phyloP scores from a whole-genome alignment of 37 sponge, comb jelly and placozoan species.

The Eunapius fragilis region DNA sequence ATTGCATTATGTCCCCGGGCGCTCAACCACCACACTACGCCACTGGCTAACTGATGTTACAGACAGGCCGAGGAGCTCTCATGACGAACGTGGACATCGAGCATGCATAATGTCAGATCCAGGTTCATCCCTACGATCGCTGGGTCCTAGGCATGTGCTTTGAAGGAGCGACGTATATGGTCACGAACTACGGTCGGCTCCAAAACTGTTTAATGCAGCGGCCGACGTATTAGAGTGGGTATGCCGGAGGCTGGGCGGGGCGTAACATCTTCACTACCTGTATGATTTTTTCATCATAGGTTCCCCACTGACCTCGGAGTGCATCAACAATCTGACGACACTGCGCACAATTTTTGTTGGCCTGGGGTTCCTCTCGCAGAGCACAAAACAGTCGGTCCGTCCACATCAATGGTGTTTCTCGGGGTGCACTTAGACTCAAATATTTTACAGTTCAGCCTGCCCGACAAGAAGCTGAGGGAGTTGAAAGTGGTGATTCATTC shows the following conservation, averaged over 20 bases:
- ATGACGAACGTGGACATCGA: neutral
- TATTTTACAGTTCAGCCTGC: neutral
- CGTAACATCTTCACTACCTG: neutral
- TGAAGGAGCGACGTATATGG: neutral
- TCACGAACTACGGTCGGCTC: neutral
- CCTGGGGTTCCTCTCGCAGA: neutral
- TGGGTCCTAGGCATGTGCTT: neutral
- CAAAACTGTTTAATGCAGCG: neutral
- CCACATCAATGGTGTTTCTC: neutral
- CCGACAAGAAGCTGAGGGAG: neutral
- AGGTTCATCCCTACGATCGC: neutral
- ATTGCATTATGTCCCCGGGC: no score
- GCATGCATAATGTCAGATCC: neutral
- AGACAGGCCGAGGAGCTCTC: neutral
- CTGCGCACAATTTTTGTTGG: neutral
- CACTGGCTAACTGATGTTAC: neutral
- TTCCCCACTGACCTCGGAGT: neutral
- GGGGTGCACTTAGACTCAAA: neutral
- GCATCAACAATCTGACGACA: neutral
- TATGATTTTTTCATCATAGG: neutral
- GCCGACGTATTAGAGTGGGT: neutral
- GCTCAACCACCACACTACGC: no score
- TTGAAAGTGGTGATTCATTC: neutral
- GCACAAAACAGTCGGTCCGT: neutral
- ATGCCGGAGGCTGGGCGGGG: neutral